phyloP scores from a whole-genome alignment of 2,113 vertebrate genomes.

The Danionella cerebrum region DNA sequence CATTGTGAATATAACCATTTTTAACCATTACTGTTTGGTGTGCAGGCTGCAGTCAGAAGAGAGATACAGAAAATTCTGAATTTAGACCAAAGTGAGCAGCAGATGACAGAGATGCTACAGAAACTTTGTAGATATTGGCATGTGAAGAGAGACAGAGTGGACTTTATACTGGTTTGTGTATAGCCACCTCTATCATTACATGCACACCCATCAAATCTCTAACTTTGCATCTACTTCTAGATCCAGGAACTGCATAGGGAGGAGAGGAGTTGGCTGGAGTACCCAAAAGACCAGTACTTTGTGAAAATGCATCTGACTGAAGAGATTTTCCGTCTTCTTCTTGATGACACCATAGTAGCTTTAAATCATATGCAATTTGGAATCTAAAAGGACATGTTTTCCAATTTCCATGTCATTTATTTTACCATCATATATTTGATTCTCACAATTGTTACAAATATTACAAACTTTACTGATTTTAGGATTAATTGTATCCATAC shows the following conservation, averaged over 20 bases:
- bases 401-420: no score
- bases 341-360: conserved; percentile 58
- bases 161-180: conserved; percentile 61
- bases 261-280: conserved; percentile 56
- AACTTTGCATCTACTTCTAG: conserved; percentile 31
- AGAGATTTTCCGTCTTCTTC: conserved; percentile 57
- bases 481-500: no score
- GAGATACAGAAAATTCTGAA: conserved; percentile 57
- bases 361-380: conserved; percentile 50
- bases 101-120: conserved; percentile 53
- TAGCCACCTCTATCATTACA: background rate
- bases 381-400: background rate
- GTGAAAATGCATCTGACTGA: conserved; percentile 61
- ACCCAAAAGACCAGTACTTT: conserved; percentile 53
- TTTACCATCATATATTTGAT: no score
- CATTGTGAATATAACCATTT: no score
- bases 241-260: conserved; percentile 57
- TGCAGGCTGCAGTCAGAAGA: conserved; percentile 46
- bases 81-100: conserved; percentile 57
- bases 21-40: background rate
- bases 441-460: no score
- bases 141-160: conserved; percentile 58
- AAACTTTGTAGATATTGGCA: conserved; percentile 59
- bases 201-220: background rate
- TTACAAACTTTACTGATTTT: no score